phyloP scores from a whole-genome alignment of 1,140 invertebrate species.

The Ephestia elutella region DNA sequence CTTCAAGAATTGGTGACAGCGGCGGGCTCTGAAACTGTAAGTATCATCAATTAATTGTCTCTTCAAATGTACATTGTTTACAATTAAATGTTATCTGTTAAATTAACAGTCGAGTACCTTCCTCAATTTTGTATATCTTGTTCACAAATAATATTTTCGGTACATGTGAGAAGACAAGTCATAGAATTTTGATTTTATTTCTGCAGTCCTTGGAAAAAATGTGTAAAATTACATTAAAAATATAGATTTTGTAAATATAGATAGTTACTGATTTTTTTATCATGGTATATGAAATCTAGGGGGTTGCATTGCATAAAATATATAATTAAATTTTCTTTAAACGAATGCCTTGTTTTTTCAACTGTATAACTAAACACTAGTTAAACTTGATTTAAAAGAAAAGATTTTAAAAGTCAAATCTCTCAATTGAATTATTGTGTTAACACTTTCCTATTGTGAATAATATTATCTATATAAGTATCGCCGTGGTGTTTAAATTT shows the following conservation, averaged over 20 bases:
- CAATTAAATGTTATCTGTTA: conserved; percentile 31
- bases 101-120: conserved; percentile 31
- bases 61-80: conserved; percentile 16
- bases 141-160: conserved; percentile 11
- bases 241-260: no score
- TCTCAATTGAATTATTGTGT: conserved; percentile 20
- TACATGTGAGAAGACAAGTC: background rate
- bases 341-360: background rate
- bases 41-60: conserved; percentile 32
- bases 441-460: conserved; percentile 45
- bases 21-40: conserved; percentile 91
- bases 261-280: no score
- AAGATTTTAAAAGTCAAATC: conserved; percentile 46
- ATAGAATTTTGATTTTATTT: background rate
- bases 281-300: no score
- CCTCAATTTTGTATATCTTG: conserved; percentile 10
- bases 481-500: conserved; percentile 61
- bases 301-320: background rate
- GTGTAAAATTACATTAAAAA: no score
- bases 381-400: conserved; percentile 9
- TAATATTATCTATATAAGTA: conserved; percentile 51
- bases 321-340: background rate
- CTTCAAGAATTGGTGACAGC: conserved; percentile 98
- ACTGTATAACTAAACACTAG: background rate
- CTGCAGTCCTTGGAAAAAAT: no score